Evolutionary conservation across 1,140 invertebrate species (phyloP).

Genomic region (Yoshiicerus persimilis): DNA sequence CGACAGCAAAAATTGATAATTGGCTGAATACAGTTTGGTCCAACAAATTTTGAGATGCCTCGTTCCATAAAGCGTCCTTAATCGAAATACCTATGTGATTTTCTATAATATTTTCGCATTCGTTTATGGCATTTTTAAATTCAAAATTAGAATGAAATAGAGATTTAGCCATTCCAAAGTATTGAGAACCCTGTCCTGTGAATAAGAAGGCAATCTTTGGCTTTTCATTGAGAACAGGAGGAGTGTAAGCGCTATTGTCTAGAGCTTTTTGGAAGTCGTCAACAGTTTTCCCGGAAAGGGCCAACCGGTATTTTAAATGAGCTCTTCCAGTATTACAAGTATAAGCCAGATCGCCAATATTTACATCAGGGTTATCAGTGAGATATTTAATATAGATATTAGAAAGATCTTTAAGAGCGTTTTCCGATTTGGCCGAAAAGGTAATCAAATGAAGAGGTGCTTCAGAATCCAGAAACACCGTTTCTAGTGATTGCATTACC

Average conservation of each 20-base stretch:
- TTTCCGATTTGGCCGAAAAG: background rate
- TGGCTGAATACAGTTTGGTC: no score
- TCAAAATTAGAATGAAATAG: no score
- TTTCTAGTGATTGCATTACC: background rate
- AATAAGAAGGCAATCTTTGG: no score
- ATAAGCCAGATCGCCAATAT: background rate
- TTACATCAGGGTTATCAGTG: background rate
- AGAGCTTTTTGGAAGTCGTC: background rate
- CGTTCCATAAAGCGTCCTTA: no score
- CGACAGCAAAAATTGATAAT: no score
- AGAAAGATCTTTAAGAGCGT: slow-evolving; percentile 5
- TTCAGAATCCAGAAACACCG: background rate
- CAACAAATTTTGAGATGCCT: no score
- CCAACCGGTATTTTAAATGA: background rate
- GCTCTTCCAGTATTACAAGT: slow-evolving; percentile 11
- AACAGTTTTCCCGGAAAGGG: background rate
- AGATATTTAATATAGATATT: background rate
- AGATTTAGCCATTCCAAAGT: no score
- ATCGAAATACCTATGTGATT: no score
- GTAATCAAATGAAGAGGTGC: background rate
- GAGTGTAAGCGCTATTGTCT: background rate
- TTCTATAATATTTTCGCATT: no score
- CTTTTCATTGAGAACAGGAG: background rate
- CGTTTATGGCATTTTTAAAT: no score
- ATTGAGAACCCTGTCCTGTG: no score